Evolutionary conservation across 2,888 invertebrate genomes (phyloP), one percentile per base, ranked within the genome.

Genomic region (Clepsis dumicolana): DNA sequence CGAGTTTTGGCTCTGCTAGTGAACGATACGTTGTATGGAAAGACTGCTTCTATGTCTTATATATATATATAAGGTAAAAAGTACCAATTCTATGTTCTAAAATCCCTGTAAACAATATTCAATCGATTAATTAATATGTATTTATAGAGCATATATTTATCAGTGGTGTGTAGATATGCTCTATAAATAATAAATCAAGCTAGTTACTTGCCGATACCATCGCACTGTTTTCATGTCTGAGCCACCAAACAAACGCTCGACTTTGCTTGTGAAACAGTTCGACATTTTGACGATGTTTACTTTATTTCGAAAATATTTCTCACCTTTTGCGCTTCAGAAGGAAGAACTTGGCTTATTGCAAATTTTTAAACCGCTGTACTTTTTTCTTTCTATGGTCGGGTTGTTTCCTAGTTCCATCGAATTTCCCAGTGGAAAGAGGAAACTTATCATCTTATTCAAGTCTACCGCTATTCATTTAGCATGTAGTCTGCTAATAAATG

Each of bases 351-450:
- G 5, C 12, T 18, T 54, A 32, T 29, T 64, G 2, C 21, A 64
- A n/a, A 2, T 64, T 2, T 56, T 64, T n/a, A 64, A 54, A 29
- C 54, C 64, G 4, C 41, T 44, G n/a, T 64, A 64, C 21, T 29
- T 64, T 14, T 32, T 64, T 29, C 54, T 64, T 29, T 44, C 54
- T 24, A 12, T 16, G 12, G 14, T 21, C 8, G 64, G 64, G 1
- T 29, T 64, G 29, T 64, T 64, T 54, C 64, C 64, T 7, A 54
- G 54, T 12, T n/a, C 54, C 8, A 32, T 71, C 12, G 50, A 38
- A 24, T 72, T 64, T 53, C 52, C 50, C 12, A 59, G 21, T 5
- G 18, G 8, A 7, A 64, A 65, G 57, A 27, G 56, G 0, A 16
- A 32, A n/a, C 62, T 53, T n/a, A n/a, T 14, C 4, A 35, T 64